Conservation (phyloP, 2,113 vertebrate species). For the Athene noctua region DNA sequence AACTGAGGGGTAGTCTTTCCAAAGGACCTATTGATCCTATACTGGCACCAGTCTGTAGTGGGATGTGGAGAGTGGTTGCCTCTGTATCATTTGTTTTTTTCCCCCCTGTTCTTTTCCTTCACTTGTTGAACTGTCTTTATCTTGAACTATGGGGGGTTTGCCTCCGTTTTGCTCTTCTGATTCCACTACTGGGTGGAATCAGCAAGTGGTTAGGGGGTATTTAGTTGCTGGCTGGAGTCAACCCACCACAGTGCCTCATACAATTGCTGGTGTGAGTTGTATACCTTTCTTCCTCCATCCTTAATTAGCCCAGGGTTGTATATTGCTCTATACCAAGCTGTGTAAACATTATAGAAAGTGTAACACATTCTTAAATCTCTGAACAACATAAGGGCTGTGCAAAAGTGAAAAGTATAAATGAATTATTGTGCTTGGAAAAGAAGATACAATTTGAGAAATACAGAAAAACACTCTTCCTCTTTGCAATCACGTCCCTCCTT, state of each 20-base stretch:
- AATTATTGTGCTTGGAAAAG: neutral
- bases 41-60: neutral
- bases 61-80: accelerated
- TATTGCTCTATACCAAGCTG: neutral
- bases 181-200: neutral
- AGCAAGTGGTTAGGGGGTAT: neutral
- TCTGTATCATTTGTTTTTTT: accelerated
- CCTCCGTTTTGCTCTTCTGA: neutral
- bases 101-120: neutral
- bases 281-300: neutral
- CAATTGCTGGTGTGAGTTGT: neutral
- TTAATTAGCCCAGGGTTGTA: neutral
- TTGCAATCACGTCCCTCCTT: neutral
- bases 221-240: neutral
- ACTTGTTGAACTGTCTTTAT: neutral
- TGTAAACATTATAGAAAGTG: neutral
- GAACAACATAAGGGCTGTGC: neutral
- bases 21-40: neutral
- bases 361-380: neutral
- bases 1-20: neutral
- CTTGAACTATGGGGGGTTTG: neutral
- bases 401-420: neutral
- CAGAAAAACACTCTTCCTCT: neutral
- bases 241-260: neutral
- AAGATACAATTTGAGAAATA: neutral